Conservation (phyloP, 2,797 vertebrate species). For the Cyclura pinguis region DNA sequence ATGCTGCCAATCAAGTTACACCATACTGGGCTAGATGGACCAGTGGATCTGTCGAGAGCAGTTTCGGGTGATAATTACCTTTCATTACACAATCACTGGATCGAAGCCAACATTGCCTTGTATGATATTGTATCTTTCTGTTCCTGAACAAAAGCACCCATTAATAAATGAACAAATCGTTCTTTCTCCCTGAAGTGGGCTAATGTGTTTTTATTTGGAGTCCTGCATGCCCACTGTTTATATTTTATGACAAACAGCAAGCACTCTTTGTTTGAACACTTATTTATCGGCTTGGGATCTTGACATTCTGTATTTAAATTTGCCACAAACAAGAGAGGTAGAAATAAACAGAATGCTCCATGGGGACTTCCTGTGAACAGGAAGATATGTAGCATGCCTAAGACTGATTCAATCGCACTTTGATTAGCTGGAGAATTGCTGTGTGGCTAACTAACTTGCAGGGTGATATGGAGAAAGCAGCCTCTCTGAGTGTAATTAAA, state of each 20-base stretch:
- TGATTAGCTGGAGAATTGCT: conserved; percentile 79
- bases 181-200: conserved; percentile 43
- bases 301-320: conserved; percentile 57
- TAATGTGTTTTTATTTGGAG: conserved; percentile 43
- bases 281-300: conserved; percentile 57
- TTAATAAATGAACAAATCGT: conserved; percentile 40
- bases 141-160: conserved; percentile 44
- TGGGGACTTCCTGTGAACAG: conserved; percentile 53
- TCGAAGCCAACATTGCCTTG: not conserved
- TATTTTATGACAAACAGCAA: conserved; percentile 38
- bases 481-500: conserved; percentile 90
- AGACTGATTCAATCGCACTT: conserved; percentile 72
- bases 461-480: conserved; percentile 86
- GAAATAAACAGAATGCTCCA: conserved; percentile 59
- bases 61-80: not conserved
- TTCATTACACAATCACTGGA: not conserved
- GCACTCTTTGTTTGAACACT: conserved; percentile 12
- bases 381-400: conserved; percentile 75
- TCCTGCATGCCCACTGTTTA: conserved; percentile 24
- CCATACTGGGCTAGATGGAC: not conserved
- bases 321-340: conserved; percentile 37
- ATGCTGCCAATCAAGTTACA: not conserved
- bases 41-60: not conserved
- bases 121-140: not conserved
- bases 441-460: conserved; percentile 90